Percentiles rank a stretch among this genome's conserved stretches.
phyloP scores from a whole-genome alignment of 2,888 invertebrate genomes.

The Sialis fuliginosa region DNA sequence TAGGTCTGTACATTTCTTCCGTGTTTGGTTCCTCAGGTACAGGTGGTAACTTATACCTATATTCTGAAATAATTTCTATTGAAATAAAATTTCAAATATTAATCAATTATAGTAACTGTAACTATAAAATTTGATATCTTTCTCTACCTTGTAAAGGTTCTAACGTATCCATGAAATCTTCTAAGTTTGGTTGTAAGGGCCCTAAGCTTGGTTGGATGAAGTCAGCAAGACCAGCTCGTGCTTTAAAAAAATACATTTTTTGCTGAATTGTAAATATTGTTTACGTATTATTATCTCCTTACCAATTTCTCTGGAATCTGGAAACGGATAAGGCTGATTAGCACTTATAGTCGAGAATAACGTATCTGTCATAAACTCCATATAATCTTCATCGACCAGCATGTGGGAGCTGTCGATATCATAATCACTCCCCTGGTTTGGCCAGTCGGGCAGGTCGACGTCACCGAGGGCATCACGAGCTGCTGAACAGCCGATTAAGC shows the following conservation, averaged over 20 bases:
- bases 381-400: conserved; percentile 72
- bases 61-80: neutral
- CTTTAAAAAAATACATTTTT: conserved; percentile 28
- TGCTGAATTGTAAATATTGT: conserved; percentile 4
- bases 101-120: neutral
- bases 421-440: conserved; percentile 40
- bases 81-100: neutral
- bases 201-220: conserved; percentile 97
- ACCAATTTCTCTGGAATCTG: conserved; percentile 94
- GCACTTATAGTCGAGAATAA: conserved; percentile 71
- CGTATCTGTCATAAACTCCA: conserved; percentile 78
- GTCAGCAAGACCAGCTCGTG: conserved; percentile 78
- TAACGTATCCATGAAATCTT: conserved; percentile 85
- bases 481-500: conserved; percentile 57
- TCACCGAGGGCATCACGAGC: conserved; percentile 26
- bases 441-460: conserved; percentile 56
- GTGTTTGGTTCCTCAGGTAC: conserved; percentile 36
- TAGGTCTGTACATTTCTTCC: conserved; percentile 11
- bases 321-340: conserved; percentile 86
- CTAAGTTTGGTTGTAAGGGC: conserved; percentile 90
- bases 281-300: conserved; percentile 16
- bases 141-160: conserved; percentile 62
- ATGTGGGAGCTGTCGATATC: conserved; percentile 35
- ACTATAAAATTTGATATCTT: neutral
- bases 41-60: conserved; percentile 29